phyloP scores from a whole-genome alignment of 1,140 invertebrate species.

The Bombus fervidus region DNA sequence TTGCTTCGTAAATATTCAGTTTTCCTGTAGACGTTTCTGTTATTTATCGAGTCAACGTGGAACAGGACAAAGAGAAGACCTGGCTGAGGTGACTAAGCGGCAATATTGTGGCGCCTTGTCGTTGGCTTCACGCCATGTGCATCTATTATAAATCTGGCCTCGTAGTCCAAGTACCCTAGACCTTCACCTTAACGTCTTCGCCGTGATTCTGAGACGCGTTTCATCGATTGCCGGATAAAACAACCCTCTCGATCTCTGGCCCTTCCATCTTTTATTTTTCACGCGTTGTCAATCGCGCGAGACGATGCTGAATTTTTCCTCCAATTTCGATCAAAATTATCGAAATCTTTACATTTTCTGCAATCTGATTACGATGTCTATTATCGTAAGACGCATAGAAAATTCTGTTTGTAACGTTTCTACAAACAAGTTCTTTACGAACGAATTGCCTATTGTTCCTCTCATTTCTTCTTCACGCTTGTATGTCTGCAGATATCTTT shows the following conservation, averaged over 20 bases:
- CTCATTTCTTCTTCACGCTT: background rate
- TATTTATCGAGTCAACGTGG: conserved; percentile 59
- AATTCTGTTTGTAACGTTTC: background rate
- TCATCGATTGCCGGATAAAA: conserved; percentile 10
- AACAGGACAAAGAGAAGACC: conserved; percentile 53
- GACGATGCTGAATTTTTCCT: background rate
- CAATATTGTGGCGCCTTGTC: conserved; percentile 67
- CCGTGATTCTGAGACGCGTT: conserved; percentile 27
- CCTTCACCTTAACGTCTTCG: conserved; percentile 61
- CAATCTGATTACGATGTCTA: background rate
- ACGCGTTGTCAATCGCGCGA: too few species aligned
- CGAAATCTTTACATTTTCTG: background rate
- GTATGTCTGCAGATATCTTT: background rate
- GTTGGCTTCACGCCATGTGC: conserved; percentile 66
- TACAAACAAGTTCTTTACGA: too few species aligned
- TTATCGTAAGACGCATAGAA: background rate
- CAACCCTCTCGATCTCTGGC: background rate
- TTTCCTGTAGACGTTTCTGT: conserved; percentile 50
- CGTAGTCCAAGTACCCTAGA: conserved; percentile 65
- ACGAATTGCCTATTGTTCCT: background rate
- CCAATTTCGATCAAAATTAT: background rate
- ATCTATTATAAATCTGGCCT: conserved; percentile 68
- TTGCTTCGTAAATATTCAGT: conserved; percentile 62
- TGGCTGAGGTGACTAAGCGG: conserved; percentile 63
- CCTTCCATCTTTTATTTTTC: background rate